Evolutionary conservation across 64 coral and sea anemone genomes (phyloP), one percentile per base, ranked within the genome.

Genomic region (Montipora efflorescens): DNA sequence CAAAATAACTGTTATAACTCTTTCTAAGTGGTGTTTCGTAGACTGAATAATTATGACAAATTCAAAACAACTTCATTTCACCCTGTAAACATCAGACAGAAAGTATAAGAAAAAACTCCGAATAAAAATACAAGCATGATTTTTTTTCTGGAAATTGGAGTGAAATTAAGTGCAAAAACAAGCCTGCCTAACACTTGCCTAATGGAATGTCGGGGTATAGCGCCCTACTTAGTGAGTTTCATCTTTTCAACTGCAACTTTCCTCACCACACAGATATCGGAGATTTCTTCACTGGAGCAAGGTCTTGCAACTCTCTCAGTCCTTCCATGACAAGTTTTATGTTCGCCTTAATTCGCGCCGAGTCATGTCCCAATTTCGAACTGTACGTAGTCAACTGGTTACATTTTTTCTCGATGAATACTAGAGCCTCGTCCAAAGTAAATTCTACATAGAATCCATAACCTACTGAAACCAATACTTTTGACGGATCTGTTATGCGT

Each of bases 381-480:
- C 81, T 87, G 48, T 93, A 79, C 19, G 23, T 76, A 13, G 89
- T 94, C 87, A 99, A 76, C 70, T 96, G 84, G 28, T 80, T 59
- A 66, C 89, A 91, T 75, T 99, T 99, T 78, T 96, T 99, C 81
- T 94, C 89, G 58, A 99, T 92, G 75, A 99, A 99, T 48, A 66
- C 48, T 5, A 96, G 76, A 13, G 98, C 98, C 74, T 99, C 98
- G 52, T 96, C 92, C 75, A 99, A 92, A 18, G 95, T 99, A 36
- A 99, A 96, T 45, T 99, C 94, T 36, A 99, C 95, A 89, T 75
- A 99, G 86, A 99, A 99, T 75, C 98, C 98, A 87, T 87, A 96
- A 59, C 98, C 98, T 25, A 99, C 98, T 28, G 89, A 88, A 16
- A 99, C 95, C 67, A 92, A 92, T 84, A 99, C 93, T 69, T 88